A percentile compares a stretch with the other conserved stretches of the same genome.
phyloP scores from a whole-genome alignment of 2,888 invertebrate genomes.

The Criorhina ranunculi region DNA sequence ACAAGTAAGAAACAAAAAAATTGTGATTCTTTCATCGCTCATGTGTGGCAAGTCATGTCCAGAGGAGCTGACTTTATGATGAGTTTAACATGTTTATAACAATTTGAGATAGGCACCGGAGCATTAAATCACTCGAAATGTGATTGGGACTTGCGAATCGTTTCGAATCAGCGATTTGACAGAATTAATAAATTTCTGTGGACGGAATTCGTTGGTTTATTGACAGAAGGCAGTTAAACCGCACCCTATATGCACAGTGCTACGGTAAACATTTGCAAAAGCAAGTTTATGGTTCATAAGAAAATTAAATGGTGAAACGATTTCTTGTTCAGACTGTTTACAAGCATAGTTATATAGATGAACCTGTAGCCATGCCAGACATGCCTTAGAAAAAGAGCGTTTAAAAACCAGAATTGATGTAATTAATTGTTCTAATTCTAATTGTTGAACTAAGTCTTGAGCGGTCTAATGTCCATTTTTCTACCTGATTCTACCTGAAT shows the following conservation, averaged over 20 bases:
- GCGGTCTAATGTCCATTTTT: no score
- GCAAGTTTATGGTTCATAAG: no score
- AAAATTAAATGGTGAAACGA: no score
- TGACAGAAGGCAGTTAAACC: slow-evolving; percentile 19
- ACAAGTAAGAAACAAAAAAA: slow-evolving; percentile 24
- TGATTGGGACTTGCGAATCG: slow-evolving; percentile 43
- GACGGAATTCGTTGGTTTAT: slow-evolving; percentile 17
- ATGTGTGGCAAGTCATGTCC: slow-evolving; percentile 76
- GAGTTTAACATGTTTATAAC: slow-evolving; percentile 76
- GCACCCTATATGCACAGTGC: neutral
- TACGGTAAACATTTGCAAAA: no score
- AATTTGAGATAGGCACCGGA: slow-evolving; percentile 67
- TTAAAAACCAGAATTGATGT: no score
- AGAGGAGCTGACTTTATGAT: slow-evolving; percentile 74
- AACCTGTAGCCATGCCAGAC: no score
- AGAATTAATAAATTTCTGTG: slow-evolving; percentile 66
- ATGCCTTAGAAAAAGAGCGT: no score
- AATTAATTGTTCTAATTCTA: no score
- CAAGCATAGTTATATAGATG: no score
- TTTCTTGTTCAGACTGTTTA: no score
- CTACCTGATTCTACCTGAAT: no score
- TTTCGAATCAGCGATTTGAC: slow-evolving; percentile 53
- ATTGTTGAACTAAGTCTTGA: no score
- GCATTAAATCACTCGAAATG: slow-evolving; percentile 71
- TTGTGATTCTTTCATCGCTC: slow-evolving; percentile 65